These are phyloP conservation scores for Drosophila paranaensis DNA, from an alignment of 2,888 invertebrate species.

Conservation along the genomic window DNA sequence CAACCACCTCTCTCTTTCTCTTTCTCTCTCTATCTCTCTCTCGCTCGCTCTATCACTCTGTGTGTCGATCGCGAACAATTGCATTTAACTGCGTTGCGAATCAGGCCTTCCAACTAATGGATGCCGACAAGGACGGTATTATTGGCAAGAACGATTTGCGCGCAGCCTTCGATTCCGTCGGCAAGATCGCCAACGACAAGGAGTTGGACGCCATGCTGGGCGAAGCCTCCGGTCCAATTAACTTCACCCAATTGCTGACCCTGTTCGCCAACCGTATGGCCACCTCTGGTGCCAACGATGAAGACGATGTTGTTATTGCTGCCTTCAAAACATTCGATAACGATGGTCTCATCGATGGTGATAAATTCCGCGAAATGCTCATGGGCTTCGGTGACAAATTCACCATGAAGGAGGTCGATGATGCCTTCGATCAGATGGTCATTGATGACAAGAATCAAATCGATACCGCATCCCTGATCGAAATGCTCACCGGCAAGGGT, in stretches of 20 bases:
- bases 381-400: constrained; percentile 98
- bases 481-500: constrained; percentile 94
- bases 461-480: constrained; percentile 94
- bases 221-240: constrained; percentile 96
- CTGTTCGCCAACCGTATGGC: constrained; percentile 97
- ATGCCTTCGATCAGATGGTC: constrained; percentile 96
- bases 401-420: constrained; percentile 94
- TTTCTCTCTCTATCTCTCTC: constrained; percentile 51
- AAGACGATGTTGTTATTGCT: constrained; percentile 95
- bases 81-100: constrained; percentile 22
- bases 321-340: constrained; percentile 97
- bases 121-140: constrained; percentile 97
- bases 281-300: constrained; percentile 94
- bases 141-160: constrained; percentile 95
- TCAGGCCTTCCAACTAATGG: constrained; percentile 97
- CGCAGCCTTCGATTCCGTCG: constrained; percentile 96
- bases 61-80: neutral
- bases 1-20: constrained; percentile 73
- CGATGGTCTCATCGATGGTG: constrained; percentile 94
- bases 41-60: constrained; percentile 34
- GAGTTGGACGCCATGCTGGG: constrained; percentile 95
- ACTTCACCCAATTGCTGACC: constrained; percentile 97
- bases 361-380: constrained; percentile 94
- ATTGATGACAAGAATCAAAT: constrained; percentile 96
- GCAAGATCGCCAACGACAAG: constrained; percentile 94